Conservation (phyloP, 1,140 invertebrate genomes). For the Drosophila neocordata region DNA sequence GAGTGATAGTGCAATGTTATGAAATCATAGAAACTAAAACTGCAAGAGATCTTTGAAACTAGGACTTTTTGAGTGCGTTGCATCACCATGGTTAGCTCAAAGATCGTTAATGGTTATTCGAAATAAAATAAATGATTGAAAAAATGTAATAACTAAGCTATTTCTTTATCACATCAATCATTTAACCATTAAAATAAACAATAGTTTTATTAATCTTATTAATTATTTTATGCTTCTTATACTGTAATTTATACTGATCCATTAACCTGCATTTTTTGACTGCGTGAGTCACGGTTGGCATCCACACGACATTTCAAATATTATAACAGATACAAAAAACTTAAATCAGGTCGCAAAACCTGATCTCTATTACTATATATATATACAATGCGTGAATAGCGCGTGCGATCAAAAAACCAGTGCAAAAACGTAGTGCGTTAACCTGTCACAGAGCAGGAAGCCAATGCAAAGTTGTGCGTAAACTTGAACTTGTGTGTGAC, state of each 20-base stretch:
- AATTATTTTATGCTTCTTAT: not conserved
- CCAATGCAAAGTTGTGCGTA: conserved; percentile 49
- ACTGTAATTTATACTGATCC: conserved; percentile 26
- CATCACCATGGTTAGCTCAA: not conserved
- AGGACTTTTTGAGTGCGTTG: not conserved
- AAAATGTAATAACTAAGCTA: too few relatives aligned
- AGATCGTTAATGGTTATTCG: too few relatives aligned
- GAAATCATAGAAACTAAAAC: conserved; percentile 1
- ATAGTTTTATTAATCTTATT: not conserved
- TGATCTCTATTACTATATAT: conserved; percentile 26
- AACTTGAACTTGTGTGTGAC: conserved; percentile 66
- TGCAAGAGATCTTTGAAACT: not conserved
- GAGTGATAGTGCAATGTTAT: conserved; percentile 7
- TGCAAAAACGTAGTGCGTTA: conserved; percentile 38
- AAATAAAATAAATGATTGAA: too few relatives aligned
- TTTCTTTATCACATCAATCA: too few relatives aligned
- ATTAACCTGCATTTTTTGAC: conserved; percentile 60
- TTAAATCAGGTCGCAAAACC: conserved; percentile 49
- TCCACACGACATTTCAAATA: conserved; percentile 24
- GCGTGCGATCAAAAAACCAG: conserved; percentile 3
- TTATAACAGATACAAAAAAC: conserved; percentile 41
- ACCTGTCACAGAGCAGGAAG: conserved; percentile 61
- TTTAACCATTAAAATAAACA: too few relatives aligned
- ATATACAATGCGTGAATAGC: conserved; percentile 46
- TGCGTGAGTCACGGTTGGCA: conserved; percentile 40